phyloP scores from a whole-genome alignment of 2,113 vertebrate genomes.

The Corydoras sp. region DNA sequence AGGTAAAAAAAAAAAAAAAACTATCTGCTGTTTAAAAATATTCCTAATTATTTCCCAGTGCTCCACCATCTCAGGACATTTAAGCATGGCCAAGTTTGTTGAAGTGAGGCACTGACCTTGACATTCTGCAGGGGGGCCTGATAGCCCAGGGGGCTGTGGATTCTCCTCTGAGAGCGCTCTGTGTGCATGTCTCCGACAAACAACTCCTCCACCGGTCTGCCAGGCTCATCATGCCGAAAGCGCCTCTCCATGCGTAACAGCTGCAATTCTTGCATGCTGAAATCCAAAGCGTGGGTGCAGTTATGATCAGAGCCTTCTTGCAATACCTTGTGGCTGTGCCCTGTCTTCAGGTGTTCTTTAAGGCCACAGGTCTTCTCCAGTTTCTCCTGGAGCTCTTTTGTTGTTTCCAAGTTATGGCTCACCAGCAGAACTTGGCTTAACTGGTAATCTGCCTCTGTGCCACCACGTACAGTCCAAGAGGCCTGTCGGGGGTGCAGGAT shows the following conservation, averaged over 20 bases:
- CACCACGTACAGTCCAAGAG: constrained; percentile 81
- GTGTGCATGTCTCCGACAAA: constrained; percentile 65
- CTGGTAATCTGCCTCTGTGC: constrained; percentile 77
- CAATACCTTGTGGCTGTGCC: constrained; percentile 70
- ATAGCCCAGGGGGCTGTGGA: constrained; percentile 78
- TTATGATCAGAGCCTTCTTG: constrained; percentile 67
- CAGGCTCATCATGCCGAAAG: constrained; percentile 73
- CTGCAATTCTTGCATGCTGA: constrained; percentile 81
- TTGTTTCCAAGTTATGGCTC: constrained; percentile 61
- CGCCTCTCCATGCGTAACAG: constrained; percentile 79
- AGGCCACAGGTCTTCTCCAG: constrained; percentile 67
- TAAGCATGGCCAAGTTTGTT: too few relatives aligned
- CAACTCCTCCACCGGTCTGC: constrained; percentile 33
- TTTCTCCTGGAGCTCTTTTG: constrained; percentile 61
- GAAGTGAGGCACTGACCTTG: constrained; percentile 62
- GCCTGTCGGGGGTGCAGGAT: constrained; percentile 77
- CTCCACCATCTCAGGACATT: too few relatives aligned
- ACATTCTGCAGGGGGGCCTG: constrained; percentile 78
- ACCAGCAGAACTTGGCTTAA: constrained; percentile 70
- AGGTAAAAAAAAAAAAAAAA: too few relatives aligned
- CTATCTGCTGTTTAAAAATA: too few relatives aligned
- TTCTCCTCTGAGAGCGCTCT: constrained; percentile 71
- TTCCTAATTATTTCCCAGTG: too few relatives aligned
- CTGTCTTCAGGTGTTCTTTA: constrained; percentile 62
- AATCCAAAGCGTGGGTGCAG: constrained; percentile 73